Evolutionary conservation across 2,797 vertebrate species (phyloP).

Genomic region (Carapus acus): DNA sequence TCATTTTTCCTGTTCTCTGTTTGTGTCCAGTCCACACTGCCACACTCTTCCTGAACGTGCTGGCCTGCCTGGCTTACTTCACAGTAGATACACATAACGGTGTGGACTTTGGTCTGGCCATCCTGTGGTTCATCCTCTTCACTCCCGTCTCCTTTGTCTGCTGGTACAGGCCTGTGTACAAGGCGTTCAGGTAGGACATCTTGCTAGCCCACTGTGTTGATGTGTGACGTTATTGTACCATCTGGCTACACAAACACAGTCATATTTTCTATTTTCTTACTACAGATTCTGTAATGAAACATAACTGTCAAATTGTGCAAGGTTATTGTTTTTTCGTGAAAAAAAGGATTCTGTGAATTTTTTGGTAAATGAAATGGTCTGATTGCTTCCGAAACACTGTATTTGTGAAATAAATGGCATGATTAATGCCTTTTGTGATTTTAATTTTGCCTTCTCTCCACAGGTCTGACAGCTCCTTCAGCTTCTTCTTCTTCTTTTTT

Average conservation of each 20-base stretch:
- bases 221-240: not conserved
- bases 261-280: no score
- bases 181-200: conserved; percentile 86
- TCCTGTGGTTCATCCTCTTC: conserved; percentile 94
- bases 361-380: no score
- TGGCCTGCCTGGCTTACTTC: conserved; percentile 92
- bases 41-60: conserved; percentile 89
- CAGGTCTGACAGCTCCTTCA: conserved; percentile 98
- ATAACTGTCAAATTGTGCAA: no score
- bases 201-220: not conserved
- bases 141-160: conserved; percentile 94
- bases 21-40: conserved; percentile 80
- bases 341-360: no score
- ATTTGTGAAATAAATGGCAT: no score
- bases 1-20: not conserved
- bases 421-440: not conserved
- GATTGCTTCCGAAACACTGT: no score
- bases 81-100: conserved; percentile 57
- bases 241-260: no score
- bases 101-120: conserved; percentile 91
- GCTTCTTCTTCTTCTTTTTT: conserved; percentile 98
- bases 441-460: conserved; percentile 10
- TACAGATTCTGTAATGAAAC: no score
- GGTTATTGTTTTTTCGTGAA: no score
- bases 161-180: conserved; percentile 97